Conservation (phyloP, 2,888 invertebrate genomes). For the Scaeva pyrastri region DNA sequence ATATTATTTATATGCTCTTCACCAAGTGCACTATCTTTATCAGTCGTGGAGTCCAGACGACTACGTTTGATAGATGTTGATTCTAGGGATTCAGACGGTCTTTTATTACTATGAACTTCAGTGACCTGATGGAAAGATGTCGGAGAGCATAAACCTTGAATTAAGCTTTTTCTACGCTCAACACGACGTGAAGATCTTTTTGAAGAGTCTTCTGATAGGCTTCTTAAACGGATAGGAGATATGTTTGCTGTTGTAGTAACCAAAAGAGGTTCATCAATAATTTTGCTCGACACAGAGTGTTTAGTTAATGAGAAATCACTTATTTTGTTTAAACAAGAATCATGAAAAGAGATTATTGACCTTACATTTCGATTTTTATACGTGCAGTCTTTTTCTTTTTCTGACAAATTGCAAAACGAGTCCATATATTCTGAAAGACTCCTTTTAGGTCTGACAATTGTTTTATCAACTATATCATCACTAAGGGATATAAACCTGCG, state of each 20-base stretch:
- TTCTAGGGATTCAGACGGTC: background rate
- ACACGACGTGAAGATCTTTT: background rate
- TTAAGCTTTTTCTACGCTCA: constrained; percentile 12
- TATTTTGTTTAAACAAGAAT: background rate
- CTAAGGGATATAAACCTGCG: constrained; percentile 26
- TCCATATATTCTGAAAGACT: constrained; percentile 8
- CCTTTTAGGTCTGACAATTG: constrained; percentile 19
- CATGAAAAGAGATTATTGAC: background rate
- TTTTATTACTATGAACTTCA: background rate
- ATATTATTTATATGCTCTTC: background rate
- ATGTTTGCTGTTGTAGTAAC: background rate
- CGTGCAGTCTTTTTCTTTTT: background rate
- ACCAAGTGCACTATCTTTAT: background rate
- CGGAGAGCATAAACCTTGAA: background rate
- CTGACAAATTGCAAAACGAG: background rate
- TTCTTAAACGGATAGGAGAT: constrained; percentile 5
- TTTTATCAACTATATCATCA: background rate
- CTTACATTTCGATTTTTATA: background rate
- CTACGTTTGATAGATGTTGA: constrained; percentile 10
- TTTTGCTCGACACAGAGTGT: background rate
- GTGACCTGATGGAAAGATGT: background rate
- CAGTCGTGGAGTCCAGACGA: background rate
- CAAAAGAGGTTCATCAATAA: no score
- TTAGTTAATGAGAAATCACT: no score
- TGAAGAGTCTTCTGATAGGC: constrained; percentile 34